phyloP scores from a whole-genome alignment of 2,888 invertebrate species.

The Stratiomys singularior region DNA sequence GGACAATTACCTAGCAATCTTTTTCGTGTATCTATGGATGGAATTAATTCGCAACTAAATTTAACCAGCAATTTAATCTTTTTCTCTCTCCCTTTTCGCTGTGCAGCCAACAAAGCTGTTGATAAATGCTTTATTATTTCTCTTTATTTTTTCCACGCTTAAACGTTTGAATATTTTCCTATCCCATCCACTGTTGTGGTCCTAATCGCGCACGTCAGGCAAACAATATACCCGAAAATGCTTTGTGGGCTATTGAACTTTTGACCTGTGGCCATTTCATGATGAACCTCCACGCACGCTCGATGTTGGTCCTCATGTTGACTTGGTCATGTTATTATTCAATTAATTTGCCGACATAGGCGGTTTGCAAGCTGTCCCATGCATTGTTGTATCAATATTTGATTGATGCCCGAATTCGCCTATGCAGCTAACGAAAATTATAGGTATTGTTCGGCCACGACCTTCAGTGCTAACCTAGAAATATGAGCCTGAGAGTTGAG shows the following conservation, averaged over 20 bases:
- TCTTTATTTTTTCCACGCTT: conserved; percentile 6
- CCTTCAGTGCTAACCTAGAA: conserved; percentile 35
- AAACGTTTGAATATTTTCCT: background rate
- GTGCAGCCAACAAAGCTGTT: background rate
- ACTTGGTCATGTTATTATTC: conserved; percentile 41
- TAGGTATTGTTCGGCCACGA: conserved; percentile 31
- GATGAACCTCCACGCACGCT: conserved; percentile 8
- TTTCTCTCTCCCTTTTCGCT: background rate
- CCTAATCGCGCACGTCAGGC: conserved; percentile 36
- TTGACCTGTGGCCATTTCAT: conserved; percentile 38
- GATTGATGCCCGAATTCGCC: conserved; percentile 34
- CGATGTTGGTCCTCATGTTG: background rate
- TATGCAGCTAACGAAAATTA: background rate
- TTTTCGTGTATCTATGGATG: background rate
- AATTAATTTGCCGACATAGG: conserved; percentile 29
- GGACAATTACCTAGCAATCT: background rate
- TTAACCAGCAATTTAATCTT: conserved; percentile 22
- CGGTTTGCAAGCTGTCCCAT: conserved; percentile 23
- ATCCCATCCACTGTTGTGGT: background rate
- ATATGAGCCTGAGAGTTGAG: background rate
- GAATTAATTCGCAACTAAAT: background rate
- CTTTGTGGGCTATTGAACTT: conserved; percentile 38
- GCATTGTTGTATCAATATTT: conserved; percentile 36
- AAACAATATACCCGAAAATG: conserved; percentile 39
- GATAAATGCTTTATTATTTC: background rate